Percentiles rank a stretch among this genome's conserved stretches.
Conservation (phyloP, 2,888 invertebrate species). For the Camptogramma bilineatum region DNA sequence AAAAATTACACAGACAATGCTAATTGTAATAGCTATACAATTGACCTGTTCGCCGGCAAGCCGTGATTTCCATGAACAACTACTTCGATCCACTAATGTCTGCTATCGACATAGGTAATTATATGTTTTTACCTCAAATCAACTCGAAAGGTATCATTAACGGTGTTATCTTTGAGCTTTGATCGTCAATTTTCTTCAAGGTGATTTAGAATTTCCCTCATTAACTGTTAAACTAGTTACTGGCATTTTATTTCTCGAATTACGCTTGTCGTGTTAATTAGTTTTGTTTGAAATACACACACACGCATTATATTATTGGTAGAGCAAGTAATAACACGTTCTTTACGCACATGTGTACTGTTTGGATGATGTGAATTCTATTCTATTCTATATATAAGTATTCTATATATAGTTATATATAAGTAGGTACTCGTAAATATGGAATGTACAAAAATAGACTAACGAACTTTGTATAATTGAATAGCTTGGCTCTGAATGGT, state of each 20-base stretch:
- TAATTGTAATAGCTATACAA: constrained; percentile 16
- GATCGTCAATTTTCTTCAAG: constrained; percentile 4
- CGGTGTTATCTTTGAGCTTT: constrained; percentile 4
- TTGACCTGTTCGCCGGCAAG: constrained; percentile 11
- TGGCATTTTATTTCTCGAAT: background rate
- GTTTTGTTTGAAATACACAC: background rate
- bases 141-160: constrained; percentile 9
- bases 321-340: no score
- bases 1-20: constrained; percentile 6
- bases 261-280: no score
- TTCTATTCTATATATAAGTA: no score
- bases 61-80: constrained; percentile 24
- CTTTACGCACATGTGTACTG: no score
- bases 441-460: no score
- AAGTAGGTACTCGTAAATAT: no score
- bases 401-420: no score
- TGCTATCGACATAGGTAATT: constrained; percentile 22
- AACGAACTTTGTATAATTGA: no score
- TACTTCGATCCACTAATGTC: constrained; percentile 7
- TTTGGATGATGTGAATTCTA: no score
- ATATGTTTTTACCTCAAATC: constrained; percentile 8
- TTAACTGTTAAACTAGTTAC: background rate
- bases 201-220: constrained; percentile 6
- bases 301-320: no score
- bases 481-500: no score